A percentile compares a stretch with the other conserved stretches of the same genome.
Evolutionary conservation across 2,797 vertebrate genomes (phyloP).

Genomic region (Darevskia nairensis): DNA sequence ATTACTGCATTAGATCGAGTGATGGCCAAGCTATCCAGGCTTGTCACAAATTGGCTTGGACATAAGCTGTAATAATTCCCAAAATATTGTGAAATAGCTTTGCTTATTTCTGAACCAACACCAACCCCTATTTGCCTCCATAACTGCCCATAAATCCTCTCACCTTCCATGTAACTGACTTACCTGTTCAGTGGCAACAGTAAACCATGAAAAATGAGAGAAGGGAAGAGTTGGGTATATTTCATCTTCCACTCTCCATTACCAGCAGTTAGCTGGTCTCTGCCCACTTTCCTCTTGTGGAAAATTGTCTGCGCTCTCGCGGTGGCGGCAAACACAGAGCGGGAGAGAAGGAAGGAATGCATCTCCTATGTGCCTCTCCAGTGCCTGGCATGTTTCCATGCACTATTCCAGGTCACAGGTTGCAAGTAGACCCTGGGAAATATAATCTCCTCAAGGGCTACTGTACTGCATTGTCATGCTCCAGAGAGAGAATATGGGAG

Average conservation of each 20-base stretch:
- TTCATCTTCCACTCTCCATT: background rate
- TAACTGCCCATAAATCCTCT: background rate
- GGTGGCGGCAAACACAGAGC: background rate
- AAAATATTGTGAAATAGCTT: background rate
- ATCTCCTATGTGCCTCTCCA: background rate
- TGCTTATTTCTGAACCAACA: background rate
- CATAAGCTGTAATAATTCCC: background rate
- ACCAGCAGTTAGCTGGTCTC: background rate
- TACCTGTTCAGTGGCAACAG: background rate
- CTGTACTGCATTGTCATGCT: background rate
- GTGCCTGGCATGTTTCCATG: background rate
- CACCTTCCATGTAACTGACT: background rate
- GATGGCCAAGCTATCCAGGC: background rate
- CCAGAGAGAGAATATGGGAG: background rate
- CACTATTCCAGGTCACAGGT: background rate
- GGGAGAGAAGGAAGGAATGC: background rate
- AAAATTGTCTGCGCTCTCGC: background rate
- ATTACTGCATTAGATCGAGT: background rate
- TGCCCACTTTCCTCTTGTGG: background rate
- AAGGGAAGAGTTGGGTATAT: background rate
- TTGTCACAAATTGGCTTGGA: background rate
- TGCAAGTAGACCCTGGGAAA: background rate
- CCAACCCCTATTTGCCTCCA: background rate
- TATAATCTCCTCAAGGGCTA: background rate
- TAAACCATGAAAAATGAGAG: background rate